Percentiles rank a stretch among this genome's conserved stretches.
Evolutionary conservation across 1,140 invertebrate species (phyloP).

Genomic region (Oncopeltus fasciatus): DNA sequence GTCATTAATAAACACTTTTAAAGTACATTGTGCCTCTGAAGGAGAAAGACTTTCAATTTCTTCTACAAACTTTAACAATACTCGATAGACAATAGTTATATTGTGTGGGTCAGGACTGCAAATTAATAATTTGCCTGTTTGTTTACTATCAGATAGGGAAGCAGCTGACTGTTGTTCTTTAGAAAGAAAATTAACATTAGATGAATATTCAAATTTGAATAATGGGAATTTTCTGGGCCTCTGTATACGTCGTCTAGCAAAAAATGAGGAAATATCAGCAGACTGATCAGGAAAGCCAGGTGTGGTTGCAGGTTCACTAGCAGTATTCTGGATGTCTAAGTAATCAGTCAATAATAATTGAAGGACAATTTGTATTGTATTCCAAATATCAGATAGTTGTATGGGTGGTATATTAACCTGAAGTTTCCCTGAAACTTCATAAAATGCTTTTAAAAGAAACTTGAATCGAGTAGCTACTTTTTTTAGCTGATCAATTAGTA

Average conservation of each 20-base stretch:
- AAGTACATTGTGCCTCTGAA: conserved; percentile 36
- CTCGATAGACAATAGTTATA: conserved; percentile 59
- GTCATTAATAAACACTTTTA: conserved; percentile 58
- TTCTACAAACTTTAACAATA: conserved; percentile 56
- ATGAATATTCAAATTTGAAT: conserved; percentile 68
- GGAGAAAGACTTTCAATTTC: conserved; percentile 47
- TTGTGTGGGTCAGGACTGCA: conserved; percentile 58
- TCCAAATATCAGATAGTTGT: conserved; percentile 74
- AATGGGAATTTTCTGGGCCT: conserved; percentile 43
- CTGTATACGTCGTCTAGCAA: conserved; percentile 46
- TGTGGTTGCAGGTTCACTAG: conserved; percentile 40
- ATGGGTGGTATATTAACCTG: conserved; percentile 44
- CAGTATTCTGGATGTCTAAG: conserved; percentile 60
- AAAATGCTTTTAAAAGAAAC: conserved; percentile 41
- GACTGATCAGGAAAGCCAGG: conserved; percentile 40
- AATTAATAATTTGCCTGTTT: conserved; percentile 41
- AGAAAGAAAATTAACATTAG: conserved; percentile 34
- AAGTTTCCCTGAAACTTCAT: conserved; percentile 35
- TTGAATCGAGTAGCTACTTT: conserved; percentile 53
- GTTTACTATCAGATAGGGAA: conserved; percentile 7
- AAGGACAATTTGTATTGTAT: conserved; percentile 72
- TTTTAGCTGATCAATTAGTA: conserved; percentile 60
- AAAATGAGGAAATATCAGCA: conserved; percentile 47
- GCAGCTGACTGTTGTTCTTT: not conserved
- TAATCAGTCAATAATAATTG: conserved; percentile 67